phyloP scores from a whole-genome alignment of 2,888 invertebrate species.

The Cosmopolites sordidus region DNA sequence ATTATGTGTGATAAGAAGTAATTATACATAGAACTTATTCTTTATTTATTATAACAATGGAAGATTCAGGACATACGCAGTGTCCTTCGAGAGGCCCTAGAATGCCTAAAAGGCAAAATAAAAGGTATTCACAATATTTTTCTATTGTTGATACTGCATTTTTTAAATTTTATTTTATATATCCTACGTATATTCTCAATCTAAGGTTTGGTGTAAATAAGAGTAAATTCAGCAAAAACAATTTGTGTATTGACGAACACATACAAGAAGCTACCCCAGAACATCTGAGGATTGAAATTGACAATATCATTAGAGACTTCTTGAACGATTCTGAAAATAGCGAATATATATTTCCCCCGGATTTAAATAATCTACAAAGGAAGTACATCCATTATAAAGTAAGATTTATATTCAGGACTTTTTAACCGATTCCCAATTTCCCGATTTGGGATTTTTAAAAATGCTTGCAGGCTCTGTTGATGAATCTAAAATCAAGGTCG shows the following conservation, averaged over 20 bases:
- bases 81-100: background rate
- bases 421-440: too few species aligned
- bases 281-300: constrained; percentile 38
- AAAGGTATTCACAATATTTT: background rate
- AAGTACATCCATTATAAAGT: constrained; percentile 75
- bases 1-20: background rate
- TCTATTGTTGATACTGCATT: background rate
- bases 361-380: constrained; percentile 71
- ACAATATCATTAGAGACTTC: constrained; percentile 39
- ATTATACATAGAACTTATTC: background rate
- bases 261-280: constrained; percentile 37
- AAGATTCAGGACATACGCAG: too few species aligned
- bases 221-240: constrained; percentile 7
- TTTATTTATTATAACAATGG: too few species aligned
- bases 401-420: background rate
- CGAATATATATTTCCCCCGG: constrained; percentile 56
- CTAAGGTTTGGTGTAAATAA: constrained; percentile 24
- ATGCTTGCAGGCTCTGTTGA: constrained; percentile 44
- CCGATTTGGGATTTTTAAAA: too few species aligned
- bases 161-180: too few species aligned
- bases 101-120: background rate
- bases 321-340: constrained; percentile 33
- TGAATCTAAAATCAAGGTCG: constrained; percentile 76
- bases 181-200: too few species aligned
- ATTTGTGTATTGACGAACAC: constrained; percentile 22